Evolutionary conservation across 2,888 invertebrate genomes (phyloP).

Genomic region (Ptychoptera contaminata): DNA sequence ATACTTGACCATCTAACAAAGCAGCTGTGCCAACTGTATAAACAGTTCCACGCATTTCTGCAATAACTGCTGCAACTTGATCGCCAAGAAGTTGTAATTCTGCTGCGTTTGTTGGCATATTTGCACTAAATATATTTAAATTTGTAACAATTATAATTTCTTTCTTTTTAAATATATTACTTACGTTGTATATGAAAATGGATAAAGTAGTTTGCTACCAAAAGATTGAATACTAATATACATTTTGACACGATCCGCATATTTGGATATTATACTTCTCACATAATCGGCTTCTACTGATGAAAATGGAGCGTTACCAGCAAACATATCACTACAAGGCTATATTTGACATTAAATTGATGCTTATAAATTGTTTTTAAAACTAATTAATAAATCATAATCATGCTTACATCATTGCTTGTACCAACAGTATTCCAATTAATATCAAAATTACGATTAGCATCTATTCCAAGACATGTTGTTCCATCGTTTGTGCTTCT

Average conservation of each 20-base stretch:
- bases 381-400: no score
- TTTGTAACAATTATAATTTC: not conserved
- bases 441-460: constrained; percentile 48
- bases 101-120: not conserved
- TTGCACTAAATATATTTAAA: not conserved
- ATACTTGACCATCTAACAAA: constrained; percentile 32
- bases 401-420: no score
- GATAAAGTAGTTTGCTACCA: constrained; percentile 6
- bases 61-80: not conserved
- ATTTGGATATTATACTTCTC: not conserved
- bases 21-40: constrained; percentile 33
- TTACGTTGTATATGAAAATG: constrained; percentile 5
- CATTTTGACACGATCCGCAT: not conserved
- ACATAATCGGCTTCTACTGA: not conserved
- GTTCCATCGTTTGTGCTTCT: constrained; percentile 23
- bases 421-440: constrained; percentile 37
- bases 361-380: no score
- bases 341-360: constrained; percentile 7
- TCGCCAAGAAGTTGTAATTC: not conserved
- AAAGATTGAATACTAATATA: constrained; percentile 6
- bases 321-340: constrained; percentile 29
- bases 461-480: constrained; percentile 40
- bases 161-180: not conserved
- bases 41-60: constrained; percentile 12
- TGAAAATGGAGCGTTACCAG: constrained; percentile 15